phyloP scores from a whole-genome alignment of 1,140 invertebrate species.

The Diabrotica undecimpunctata region DNA sequence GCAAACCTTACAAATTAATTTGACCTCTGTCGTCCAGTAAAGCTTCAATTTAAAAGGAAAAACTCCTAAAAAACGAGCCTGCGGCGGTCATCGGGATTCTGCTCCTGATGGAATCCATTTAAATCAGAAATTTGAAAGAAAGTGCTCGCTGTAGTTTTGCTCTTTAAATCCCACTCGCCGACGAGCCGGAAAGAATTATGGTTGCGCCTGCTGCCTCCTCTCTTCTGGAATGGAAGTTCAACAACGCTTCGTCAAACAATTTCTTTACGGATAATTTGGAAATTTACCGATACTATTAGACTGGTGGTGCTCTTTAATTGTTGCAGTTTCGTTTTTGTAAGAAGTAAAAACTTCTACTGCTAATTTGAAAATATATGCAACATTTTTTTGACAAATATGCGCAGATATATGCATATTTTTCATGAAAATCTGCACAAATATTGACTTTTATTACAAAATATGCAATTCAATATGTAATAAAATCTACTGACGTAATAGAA shows the following conservation, averaged over 20 bases:
- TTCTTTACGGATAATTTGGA: background rate
- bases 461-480: too few relatives aligned
- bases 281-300: background rate
- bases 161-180: background rate
- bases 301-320: too few relatives aligned
- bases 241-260: background rate
- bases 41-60: background rate
- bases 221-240: background rate
- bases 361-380: too few relatives aligned
- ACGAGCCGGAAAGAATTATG: background rate
- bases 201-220: background rate
- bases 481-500: too few relatives aligned
- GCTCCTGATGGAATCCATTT: background rate
- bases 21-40: slow-evolving; percentile 1
- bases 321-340: too few relatives aligned
- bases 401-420: too few relatives aligned
- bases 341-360: too few relatives aligned
- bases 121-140: slow-evolving; percentile 3
- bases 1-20: background rate
- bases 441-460: too few relatives aligned
- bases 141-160: slow-evolving; percentile 1
- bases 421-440: too few relatives aligned
- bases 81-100: background rate
- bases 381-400: too few relatives aligned
- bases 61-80: background rate